Evolutionary conservation across 2,113 vertebrate genomes (phyloP).

Genomic region (Picathartes gymnocephalus): DNA sequence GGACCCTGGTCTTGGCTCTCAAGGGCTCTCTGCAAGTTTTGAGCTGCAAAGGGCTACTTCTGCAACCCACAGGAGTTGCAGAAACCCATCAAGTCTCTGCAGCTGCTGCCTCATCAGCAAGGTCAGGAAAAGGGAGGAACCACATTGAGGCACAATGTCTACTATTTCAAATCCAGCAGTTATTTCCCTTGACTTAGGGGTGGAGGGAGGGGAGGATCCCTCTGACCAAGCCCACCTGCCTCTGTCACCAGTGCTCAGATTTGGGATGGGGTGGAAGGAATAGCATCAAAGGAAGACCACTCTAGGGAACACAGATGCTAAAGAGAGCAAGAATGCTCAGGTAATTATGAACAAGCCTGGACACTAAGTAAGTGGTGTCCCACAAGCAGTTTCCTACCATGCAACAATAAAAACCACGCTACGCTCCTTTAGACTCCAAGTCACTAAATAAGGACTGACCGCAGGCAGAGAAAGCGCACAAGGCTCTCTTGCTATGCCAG

Average conservation of each 20-base stretch:
- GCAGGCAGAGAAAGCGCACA: not conserved
- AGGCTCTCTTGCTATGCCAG: not conserved
- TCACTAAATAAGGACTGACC: not conserved
- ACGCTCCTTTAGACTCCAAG: not conserved
- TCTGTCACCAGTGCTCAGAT: not conserved
- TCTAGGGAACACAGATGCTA: not conserved
- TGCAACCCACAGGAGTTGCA: not conserved
- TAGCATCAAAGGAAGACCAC: not conserved
- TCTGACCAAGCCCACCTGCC: accelerated
- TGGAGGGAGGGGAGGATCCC: not conserved
- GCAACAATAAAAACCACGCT: not conserved
- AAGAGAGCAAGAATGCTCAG: not conserved
- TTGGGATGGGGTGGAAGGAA: not conserved
- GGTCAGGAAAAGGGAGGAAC: not conserved
- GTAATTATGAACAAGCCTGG: not conserved
- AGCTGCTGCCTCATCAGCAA: not conserved
- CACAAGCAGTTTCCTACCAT: not conserved
- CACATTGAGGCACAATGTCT: not conserved
- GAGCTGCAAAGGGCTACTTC: not conserved
- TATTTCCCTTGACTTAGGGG: not conserved
- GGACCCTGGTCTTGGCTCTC: not conserved
- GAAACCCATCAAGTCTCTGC: not conserved
- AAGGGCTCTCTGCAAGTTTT: not conserved
- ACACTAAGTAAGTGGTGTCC: not conserved
- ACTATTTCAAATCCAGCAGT: not conserved